Conservation (phyloP, 2,888 invertebrate genomes). For the Dinocampus coccinellae region DNA sequence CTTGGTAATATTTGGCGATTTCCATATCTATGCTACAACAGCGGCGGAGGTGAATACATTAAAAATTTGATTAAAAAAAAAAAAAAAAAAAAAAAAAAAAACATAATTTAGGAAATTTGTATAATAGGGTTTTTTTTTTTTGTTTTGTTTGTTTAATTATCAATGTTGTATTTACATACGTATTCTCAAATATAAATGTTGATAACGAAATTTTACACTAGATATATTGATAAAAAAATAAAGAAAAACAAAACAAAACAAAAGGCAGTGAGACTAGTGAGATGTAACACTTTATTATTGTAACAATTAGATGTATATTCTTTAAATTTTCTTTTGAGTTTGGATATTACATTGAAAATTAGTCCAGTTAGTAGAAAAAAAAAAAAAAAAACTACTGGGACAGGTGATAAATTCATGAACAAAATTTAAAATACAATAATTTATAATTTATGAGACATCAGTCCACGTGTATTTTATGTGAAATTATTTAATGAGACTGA, state of each 20-base stretch:
- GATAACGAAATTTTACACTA: too few relatives aligned
- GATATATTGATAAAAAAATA: too few relatives aligned
- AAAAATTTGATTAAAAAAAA: too few relatives aligned
- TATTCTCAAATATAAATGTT: too few relatives aligned
- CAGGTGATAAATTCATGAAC: slow-evolving; percentile 12
- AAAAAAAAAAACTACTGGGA: too few relatives aligned
- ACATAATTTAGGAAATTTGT: too few relatives aligned
- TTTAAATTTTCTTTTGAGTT: background rate
- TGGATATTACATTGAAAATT: background rate
- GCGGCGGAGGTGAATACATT: slow-evolving; percentile 86
- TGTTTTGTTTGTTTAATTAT: too few relatives aligned
- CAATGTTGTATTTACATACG: too few relatives aligned
- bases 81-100: too few relatives aligned
- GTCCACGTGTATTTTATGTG: background rate
- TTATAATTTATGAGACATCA: background rate
- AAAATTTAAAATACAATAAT: background rate
- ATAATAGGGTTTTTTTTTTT: too few relatives aligned
- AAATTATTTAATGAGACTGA: background rate
- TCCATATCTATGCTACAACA: slow-evolving; percentile 92
- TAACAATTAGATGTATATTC: slow-evolving; percentile 47
- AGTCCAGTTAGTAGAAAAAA: background rate
- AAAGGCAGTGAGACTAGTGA: slow-evolving; percentile 64
- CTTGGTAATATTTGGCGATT: slow-evolving; percentile 93
- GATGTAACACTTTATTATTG: slow-evolving; percentile 58
- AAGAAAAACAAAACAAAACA: too few relatives aligned